Evolutionary conservation across 1,140 invertebrate genomes (phyloP), one percentile per base, ranked within the genome.

Genomic region (Heterodera schachtii): DNA sequence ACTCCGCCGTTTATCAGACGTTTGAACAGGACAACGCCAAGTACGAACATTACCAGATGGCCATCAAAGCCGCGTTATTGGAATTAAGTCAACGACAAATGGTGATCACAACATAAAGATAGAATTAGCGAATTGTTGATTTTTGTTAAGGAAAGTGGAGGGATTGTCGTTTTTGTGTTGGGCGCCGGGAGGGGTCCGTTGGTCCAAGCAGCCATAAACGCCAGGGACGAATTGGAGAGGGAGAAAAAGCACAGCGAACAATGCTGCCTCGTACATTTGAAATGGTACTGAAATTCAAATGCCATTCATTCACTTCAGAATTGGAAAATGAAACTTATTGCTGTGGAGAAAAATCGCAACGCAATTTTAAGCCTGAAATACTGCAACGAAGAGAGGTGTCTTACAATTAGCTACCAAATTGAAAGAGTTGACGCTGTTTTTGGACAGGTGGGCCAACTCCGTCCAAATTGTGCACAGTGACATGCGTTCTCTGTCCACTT

Each of bases 11-110:
- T 1, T 99, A 99, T 90, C 96, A 98, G 92, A 93, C 98, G 8
- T 99, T 99, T 93, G 97, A 99, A 91, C 95, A 95, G 89, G 97
- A 99, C 93, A 95, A 95, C 13, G 92, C 97, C 0, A 99, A 99
- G 91, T 99, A 99, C 91, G 93, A 93, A 46, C 92, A 95, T 80
- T 99, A 99, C 91, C 94, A 96, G 91, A 92, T 92, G 82, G 96
- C 92, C 82, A 86, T 85, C 57, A 43, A 57, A 93, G 95, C 77
- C 47, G 86, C 84, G 13, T 69, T 88, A 9, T 73, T 71, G 47
- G 86, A 89, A 81, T 52, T 90, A 52, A 70, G 13, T 64, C 57
- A 64, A 64, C 57, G 16, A 19, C 13, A 19, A 5, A 19, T 64
- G 57, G 57, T 16, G 74, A 64, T 60, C 75, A 47, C 11, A 52